Base-by-base conservation (phyloP, 2,113 vertebrate genomes). In the Petromus typicus region DNA sequence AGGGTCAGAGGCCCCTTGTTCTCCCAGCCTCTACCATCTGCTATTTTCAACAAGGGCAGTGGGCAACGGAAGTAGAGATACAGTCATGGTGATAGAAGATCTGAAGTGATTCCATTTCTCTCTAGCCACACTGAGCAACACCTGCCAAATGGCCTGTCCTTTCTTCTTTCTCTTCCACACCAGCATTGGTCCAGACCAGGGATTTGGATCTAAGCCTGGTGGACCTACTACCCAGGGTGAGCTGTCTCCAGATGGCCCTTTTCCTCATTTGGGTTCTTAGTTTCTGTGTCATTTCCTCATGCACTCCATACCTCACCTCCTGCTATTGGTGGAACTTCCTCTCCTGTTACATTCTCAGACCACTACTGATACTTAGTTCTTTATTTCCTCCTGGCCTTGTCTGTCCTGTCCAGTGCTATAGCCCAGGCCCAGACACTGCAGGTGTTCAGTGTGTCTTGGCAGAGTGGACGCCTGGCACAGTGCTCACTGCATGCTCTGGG, bases 401-500 rank as follows among this genome's bases (percentile, higher is more conserved):
- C 71, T 51, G 22, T 81, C 40, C 86, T 22, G 30, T 7, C 82
- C n/a, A 56, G 37, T 3, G 5, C 27, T 10, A 4, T 5, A 48
- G 37, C 34, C 34, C 51, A 18, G 89, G 48, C 30, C 61, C 51
- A 34, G 63, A 51, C 0, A 1, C 23, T 40, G 6, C 2, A 4
- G 20, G 54, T 8, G 1, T 61, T 85, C n/a, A 18, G 0, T 16
- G 54, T 7, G 0, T 10, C 1, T 40, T 57, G 76, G 57, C 27
- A 17, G 43, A 63, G n/a, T 11, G 40, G 43, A 32, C 2, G 2
- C 40, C 37, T 18, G 4, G 40, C 23, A 22, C 18, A 6, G 32
- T 3, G 37, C 22, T 32, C 34, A 18, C 37, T 0, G 2, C 0
- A 1, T 4, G 22, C 25, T 27, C 57, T 11, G 0, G 51, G 4